Percentiles rank a stretch among this genome's conserved stretches.
Conservation (phyloP, 2,888 invertebrate genomes). For the Sesia apiformis region DNA sequence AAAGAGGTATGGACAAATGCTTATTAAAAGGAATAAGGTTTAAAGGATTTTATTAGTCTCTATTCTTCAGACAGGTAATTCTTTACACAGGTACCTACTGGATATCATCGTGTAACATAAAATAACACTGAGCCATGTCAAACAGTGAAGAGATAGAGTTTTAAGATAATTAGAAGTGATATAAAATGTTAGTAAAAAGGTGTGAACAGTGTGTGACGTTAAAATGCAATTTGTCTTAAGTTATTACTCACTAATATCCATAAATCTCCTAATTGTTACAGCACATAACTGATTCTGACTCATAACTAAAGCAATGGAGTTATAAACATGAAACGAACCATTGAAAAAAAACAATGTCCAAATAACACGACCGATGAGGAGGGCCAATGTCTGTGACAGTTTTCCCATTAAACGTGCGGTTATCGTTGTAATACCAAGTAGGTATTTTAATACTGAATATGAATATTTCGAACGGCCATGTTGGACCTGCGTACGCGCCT, state of each 20-base stretch:
- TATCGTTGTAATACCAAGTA: neutral
- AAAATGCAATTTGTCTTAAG: no score
- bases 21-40: no score
- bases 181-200: no score
- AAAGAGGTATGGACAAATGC: no score
- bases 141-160: no score
- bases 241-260: conserved; percentile 47
- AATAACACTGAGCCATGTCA: no score
- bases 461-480: conserved; percentile 41
- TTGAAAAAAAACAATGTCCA: conserved; percentile 41
- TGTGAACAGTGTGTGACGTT: no score
- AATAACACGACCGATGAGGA: conserved; percentile 33
- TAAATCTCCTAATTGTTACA: conserved; percentile 47
- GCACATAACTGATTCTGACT: conserved; percentile 44
- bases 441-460: neutral
- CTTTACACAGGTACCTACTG: no score
- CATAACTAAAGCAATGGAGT: conserved; percentile 43
- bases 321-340: conserved; percentile 47
- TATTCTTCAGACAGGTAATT: no score
- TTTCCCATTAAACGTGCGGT: neutral
- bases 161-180: no score
- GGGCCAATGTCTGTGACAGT: conserved; percentile 10
- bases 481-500: conserved; percentile 65
- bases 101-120: no score
- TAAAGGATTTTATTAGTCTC: no score